Conservation (phyloP, 2,797 vertebrate genomes). For the Pristis pectinata region DNA sequence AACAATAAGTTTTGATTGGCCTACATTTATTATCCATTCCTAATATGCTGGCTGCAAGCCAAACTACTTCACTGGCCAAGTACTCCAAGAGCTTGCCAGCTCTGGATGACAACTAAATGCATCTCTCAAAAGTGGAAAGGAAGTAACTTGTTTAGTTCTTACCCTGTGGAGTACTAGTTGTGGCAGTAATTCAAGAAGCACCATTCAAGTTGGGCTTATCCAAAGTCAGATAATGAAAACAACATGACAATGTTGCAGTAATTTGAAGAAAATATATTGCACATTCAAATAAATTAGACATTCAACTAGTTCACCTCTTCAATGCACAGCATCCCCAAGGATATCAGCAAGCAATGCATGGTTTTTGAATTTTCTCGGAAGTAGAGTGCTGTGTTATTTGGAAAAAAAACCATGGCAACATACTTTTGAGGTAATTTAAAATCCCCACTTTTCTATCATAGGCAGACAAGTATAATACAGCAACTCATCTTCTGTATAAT, state of each 20-base stretch:
- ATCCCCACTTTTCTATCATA: neutral
- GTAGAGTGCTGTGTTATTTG: neutral
- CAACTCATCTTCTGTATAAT: neutral
- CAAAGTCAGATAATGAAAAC: neutral
- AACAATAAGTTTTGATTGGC: too few relatives aligned
- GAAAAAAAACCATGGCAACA: neutral
- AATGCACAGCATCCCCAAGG: neutral
- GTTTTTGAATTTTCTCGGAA: neutral
- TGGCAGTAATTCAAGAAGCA: neutral
- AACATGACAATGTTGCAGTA: neutral
- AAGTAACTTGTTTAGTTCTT: neutral
- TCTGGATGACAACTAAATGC: neutral
- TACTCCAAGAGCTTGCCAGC: neutral
- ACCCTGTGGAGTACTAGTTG: neutral
- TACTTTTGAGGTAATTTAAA: neutral
- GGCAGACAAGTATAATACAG: neutral
- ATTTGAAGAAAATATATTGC: neutral
- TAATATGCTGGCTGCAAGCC: too few relatives aligned
- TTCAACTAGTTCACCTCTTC: neutral
- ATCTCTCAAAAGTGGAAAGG: neutral
- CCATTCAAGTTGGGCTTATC: neutral
- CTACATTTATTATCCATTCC: too few relatives aligned
- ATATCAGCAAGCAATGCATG: neutral
- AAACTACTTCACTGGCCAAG: neutral
- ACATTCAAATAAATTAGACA: neutral